Evolutionary conservation across 2,888 invertebrate genomes (phyloP), one percentile per base, ranked within the genome.

Genomic region (Bembecia ichneumoniformis): DNA sequence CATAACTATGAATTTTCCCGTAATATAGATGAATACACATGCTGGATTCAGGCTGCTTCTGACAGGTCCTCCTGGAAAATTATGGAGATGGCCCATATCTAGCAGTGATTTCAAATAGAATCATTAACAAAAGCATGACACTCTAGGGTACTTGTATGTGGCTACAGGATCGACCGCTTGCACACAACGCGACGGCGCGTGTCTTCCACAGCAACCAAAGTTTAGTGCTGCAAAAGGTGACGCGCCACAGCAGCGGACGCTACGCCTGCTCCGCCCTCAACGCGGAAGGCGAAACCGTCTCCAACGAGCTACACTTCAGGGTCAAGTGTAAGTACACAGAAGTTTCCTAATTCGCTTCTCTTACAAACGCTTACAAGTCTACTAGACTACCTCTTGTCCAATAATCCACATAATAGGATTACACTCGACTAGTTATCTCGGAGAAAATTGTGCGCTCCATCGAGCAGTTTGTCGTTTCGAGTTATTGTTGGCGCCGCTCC

Each of bases 131-230:
- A n/a, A n/a, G n/a, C n/a, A n/a, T n/a, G n/a, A n/a, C n/a, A 20
- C 20, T 20, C 5, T 20, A 20, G 20, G 20, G 5, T 20, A 7
- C 1, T 20, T 5, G 20, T 20, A 7, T 20, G 5, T 20, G 20
- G 20, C 20, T 44, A 15, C 89, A 96, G 96, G 94, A 93, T 55
- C 89, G 91, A 49, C 87, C 93, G 55, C 82, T 96, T 64, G 93
- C 92, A 62, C 95, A 96, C 87, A 96, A 96, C 82, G 92, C 94
- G 64, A 92, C 94, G 46, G 94, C 95, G 49, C 91, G 96, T 56
- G 93, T 96, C 64, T 95, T 96, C 72, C 92, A 95, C 77, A 95
- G 95, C 78, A 96, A 96, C 89, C 96, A 96, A 84, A 96, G 96
- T 74, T 89, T 96, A 60, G 96, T 96, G 55, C 90, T 96, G 69